Evolutionary conservation across 2,888 invertebrate genomes (phyloP), one percentile per base, ranked within the genome.

Genomic region (Epicampocera succincta): DNA sequence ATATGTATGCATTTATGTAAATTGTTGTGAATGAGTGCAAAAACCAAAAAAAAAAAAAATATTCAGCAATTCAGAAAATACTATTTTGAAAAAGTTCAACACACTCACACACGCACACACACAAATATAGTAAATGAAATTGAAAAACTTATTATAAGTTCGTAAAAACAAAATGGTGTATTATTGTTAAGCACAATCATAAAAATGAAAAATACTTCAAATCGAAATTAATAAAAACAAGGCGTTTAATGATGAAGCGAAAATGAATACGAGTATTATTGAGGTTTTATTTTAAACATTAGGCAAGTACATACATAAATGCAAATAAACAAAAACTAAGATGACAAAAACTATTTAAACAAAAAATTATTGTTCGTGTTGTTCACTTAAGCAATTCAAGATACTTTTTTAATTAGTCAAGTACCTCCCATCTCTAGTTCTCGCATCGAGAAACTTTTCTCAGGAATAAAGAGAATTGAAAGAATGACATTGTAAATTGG

Each of bases 131-230:
- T 44, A n/a, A 17, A 12, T 13, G 63, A 65, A 44, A 33, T 25
- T 25, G 25, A 33, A 33, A 6, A 33, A 33, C 1, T 33, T 11
- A 54, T 11, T 11, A 54, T 11, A 13, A 68, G 42, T 52, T 54
- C 44, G 61, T 69, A 69, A 40, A 76, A 74, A 77, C 68, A 74
- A 65, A 69, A 40, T 78, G 60, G 66, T 72, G 66, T 77, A 84
- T 85, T 82, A 87, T 87, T 87, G 90, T 89, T 90, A 87, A 90
- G 90, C 90, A 90, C 90, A 90, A 90, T 90, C 90, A 90, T 88
- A 86, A 69, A 19, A 85, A 85, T 78, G 84, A 84, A 83, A 68
- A 69, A 38, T 83, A 73, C 66, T 76, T 82, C 83, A 83, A 84
- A 85, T 66, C 79, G 75, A 85, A 83, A 80, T 84, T 71, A 84